Evolutionary conservation across 1,140 invertebrate genomes (phyloP).

Genomic region (Lepidurus apus): DNA sequence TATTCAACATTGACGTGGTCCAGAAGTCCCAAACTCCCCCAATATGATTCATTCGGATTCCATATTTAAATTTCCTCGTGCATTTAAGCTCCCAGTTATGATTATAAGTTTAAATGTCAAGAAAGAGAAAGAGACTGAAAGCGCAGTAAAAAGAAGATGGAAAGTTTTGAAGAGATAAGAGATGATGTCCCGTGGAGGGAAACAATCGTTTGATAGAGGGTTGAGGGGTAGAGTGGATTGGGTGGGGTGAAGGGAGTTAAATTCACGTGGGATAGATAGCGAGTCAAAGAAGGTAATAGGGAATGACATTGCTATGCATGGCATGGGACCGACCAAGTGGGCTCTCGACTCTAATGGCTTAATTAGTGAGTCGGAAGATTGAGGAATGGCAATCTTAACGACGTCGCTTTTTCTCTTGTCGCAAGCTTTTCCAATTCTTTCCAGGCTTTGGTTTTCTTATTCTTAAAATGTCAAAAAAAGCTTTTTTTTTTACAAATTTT

Average conservation of each 20-base stretch:
- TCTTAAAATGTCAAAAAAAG: neutral
- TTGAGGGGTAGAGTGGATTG: neutral
- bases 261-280: neutral
- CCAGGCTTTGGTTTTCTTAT: neutral
- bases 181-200: neutral
- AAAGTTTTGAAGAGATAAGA: neutral
- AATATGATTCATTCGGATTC: neutral
- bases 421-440: neutral
- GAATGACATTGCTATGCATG: conserved; percentile 21
- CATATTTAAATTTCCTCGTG: neutral
- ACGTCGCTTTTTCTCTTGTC: neutral
- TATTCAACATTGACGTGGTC: neutral
- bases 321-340: conserved; percentile 12
- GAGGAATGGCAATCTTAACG: conserved; percentile 1
- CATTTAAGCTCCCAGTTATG: neutral
- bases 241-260: neutral
- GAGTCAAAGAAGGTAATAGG: neutral
- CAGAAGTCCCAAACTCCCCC: neutral
- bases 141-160: neutral
- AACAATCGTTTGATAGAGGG: neutral
- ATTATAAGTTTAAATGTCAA: neutral
- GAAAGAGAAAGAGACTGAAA: neutral
- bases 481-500: neutral
- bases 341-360: conserved; percentile 14
- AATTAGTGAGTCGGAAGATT: conserved; percentile 10